Evolutionary conservation across 1,140 invertebrate species (phyloP).

Genomic region (Stenopsyche tienmushanensis): DNA sequence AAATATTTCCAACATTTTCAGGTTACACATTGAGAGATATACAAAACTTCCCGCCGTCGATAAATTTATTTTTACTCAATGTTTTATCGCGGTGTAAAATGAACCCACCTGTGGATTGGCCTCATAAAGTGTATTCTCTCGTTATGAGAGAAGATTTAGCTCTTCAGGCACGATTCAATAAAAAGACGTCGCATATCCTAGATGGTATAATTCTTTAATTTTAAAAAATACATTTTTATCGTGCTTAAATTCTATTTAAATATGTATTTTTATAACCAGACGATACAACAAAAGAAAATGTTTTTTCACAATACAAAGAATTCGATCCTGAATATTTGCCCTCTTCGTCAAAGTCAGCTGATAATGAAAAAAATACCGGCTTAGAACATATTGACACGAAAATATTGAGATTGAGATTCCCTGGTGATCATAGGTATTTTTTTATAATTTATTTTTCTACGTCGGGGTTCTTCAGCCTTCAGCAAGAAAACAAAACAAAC

Average conservation of each 20-base stretch:
- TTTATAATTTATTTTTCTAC: too few species aligned
- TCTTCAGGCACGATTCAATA: conserved; percentile 58
- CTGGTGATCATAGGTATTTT: conserved; percentile 61
- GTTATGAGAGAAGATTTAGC: conserved; percentile 80
- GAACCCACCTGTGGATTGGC: conserved; percentile 77
- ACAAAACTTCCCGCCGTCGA: conserved; percentile 71
- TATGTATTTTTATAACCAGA: neutral
- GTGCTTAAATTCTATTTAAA: conserved; percentile 4
- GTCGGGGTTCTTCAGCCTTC: too few species aligned
- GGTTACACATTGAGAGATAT: conserved; percentile 71
- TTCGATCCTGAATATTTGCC: conserved; percentile 31
- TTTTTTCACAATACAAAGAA: conserved; percentile 45
- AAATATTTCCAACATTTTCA: conserved; percentile 43
- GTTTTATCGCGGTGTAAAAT: conserved; percentile 74
- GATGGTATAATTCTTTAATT: neutral
- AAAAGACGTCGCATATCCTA: conserved; percentile 31
- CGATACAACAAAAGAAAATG: conserved; percentile 42
- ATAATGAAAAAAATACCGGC: conserved; percentile 46
- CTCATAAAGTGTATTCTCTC: conserved; percentile 71
- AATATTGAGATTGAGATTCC: conserved; percentile 66
- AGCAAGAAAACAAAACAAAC: too few species aligned
- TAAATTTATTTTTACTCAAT: conserved; percentile 74
- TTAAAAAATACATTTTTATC: neutral
- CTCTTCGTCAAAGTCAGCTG: conserved; percentile 43
- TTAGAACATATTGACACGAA: conserved; percentile 62